Conservation (phyloP, 2,113 vertebrate species). For the Catharus fuscescens region DNA sequence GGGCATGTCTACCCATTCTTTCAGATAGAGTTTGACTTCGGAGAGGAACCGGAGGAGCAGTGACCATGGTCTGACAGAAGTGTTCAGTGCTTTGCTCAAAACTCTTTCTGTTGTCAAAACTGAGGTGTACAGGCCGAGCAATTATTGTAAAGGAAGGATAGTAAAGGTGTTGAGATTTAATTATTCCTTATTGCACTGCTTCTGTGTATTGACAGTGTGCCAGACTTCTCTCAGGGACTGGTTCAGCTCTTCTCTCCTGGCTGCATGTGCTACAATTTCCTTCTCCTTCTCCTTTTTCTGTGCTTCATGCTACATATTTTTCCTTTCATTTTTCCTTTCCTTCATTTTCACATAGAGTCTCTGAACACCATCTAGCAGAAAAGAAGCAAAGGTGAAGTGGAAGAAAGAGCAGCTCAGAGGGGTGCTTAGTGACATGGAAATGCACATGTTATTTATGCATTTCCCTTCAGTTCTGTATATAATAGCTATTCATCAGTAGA, state of each 20-base stretch:
- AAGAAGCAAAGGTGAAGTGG: not conserved
- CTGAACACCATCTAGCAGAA: not conserved
- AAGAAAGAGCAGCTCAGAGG: not conserved
- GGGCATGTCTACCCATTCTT: not conserved
- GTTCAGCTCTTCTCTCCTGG: not conserved
- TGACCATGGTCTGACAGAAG: not conserved
- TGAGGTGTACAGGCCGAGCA: not conserved
- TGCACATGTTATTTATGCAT: not conserved
- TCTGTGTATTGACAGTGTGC: not conserved
- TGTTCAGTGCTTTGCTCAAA: not conserved
- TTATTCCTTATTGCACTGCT: not conserved
- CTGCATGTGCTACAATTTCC: not conserved
- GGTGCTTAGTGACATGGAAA: not conserved
- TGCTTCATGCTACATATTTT: not conserved
- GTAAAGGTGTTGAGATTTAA: not conserved
- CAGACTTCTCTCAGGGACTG: not conserved
- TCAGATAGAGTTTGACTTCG: not conserved
- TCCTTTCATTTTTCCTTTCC: not conserved
- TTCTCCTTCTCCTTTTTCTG: not conserved
- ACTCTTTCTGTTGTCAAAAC: not conserved
- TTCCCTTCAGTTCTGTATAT: not conserved
- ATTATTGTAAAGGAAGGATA: not conserved
- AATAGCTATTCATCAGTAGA: not conserved
- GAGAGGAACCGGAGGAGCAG: not conserved
- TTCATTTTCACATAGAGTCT: not conserved